These are phyloP conservation scores for Cebus imitator DNA, from an alignment of 2,113 vertebrate genomes.

Conservation along the genomic window DNA sequence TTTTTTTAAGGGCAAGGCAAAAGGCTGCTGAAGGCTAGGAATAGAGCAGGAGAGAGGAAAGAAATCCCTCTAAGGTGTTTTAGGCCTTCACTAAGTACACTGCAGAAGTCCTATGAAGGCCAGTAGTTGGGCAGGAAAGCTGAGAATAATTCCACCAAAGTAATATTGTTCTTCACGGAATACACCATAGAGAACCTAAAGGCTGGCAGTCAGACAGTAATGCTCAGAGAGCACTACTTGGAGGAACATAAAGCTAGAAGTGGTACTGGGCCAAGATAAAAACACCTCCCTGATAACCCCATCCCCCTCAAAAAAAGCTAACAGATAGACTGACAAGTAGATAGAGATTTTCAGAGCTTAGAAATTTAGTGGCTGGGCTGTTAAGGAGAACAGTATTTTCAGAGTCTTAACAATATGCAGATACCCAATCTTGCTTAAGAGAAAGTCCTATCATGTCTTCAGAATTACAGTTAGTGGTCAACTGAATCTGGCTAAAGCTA, in stretches of 20 bases:
- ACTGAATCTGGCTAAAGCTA: not conserved
- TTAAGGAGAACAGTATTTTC: not conserved
- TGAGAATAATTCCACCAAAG: not conserved
- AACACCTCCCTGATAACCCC: not conserved
- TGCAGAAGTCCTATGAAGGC: not conserved
- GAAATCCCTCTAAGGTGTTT: not conserved
- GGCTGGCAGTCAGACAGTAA: not conserved
- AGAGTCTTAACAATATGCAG: not conserved
- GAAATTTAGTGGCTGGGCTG: not conserved
- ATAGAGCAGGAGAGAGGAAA: not conserved
- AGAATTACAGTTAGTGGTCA: not conserved
- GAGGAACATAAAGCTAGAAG: not conserved
- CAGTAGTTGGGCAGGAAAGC: not conserved
- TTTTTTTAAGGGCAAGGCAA: not conserved
- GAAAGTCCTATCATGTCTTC: not conserved
- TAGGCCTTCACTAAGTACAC: not conserved
- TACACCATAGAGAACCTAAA: too few relatives aligned
- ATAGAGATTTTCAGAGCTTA: not conserved
- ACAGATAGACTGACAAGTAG: not conserved
- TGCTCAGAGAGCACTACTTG: not conserved
- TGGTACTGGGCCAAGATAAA: not conserved
- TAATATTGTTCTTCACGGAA: not conserved
- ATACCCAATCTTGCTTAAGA: not conserved
- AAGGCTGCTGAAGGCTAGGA: not conserved
- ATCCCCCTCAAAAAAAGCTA: not conserved